Percentiles rank a stretch among this genome's conserved stretches.
Conservation (phyloP, 2,888 invertebrate genomes). For the Pogonocherus hispidulus region DNA sequence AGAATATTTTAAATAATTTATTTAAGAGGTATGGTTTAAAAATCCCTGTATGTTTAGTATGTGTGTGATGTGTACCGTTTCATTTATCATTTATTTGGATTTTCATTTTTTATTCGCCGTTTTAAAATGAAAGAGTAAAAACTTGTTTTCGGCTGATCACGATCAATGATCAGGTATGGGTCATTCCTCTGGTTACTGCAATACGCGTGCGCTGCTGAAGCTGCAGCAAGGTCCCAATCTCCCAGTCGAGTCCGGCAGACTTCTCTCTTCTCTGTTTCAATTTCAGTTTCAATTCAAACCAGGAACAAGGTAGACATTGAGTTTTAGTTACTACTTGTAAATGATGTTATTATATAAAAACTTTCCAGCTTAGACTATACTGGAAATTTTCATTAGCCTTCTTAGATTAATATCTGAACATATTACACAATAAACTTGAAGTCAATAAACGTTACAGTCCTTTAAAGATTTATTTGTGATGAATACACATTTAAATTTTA, state of each 20-base stretch:
- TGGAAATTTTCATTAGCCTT: conserved; percentile 2
- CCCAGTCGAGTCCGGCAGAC: not conserved
- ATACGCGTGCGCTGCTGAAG: conserved; percentile 49
- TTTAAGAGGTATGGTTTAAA: no score
- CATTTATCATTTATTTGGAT: conserved; percentile 59
- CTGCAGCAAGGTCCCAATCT: conserved; percentile 49
- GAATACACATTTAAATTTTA: no score
- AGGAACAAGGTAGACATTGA: no score
- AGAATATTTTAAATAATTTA: no score
- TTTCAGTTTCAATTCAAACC: not conserved
- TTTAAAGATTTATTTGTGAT: no score
- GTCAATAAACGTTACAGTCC: no score
- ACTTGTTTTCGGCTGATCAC: conserved; percentile 64
- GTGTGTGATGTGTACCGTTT: conserved; percentile 56
- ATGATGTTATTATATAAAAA: no score
- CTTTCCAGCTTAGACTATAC: not conserved
- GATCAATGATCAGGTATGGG: conserved; percentile 64
- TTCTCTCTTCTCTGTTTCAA: not conserved
- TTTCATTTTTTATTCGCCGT: conserved; percentile 59
- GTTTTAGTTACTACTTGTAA: no score
- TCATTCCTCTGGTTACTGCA: conserved; percentile 63
- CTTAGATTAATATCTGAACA: not conserved
- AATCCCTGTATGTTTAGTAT: conserved; percentile 46
- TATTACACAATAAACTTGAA: not conserved
- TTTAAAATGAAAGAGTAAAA: conserved; percentile 61